phyloP scores from a whole-genome alignment of 2,888 invertebrate genomes.

The Myopa testacea region DNA sequence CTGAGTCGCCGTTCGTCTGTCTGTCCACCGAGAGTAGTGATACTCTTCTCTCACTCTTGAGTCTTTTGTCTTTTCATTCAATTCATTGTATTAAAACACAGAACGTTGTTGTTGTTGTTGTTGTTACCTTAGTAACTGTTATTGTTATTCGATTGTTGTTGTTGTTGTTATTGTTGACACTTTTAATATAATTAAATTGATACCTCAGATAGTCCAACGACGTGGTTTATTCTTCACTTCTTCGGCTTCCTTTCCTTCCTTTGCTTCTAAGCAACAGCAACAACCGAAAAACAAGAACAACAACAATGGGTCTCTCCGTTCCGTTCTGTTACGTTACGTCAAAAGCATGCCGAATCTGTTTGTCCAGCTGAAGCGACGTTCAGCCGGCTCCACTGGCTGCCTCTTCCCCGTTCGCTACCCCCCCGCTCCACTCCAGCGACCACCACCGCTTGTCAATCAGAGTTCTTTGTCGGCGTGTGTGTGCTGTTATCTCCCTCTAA shows the following conservation, averaged over 20 bases:
- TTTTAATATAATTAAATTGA: too few relatives aligned
- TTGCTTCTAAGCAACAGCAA: too few relatives aligned
- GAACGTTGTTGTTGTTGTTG: neutral
- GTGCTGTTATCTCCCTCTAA: neutral
- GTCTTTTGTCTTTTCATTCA: neutral
- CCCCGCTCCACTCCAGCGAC: neutral
- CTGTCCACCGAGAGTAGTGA: neutral
- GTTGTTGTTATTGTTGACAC: neutral
- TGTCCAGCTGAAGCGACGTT: neutral
- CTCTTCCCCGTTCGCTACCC: neutral
- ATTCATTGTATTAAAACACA: too few relatives aligned
- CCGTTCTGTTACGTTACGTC: neutral
- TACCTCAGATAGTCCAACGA: too few relatives aligned
- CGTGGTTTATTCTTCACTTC: neutral
- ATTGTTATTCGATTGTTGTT: neutral
- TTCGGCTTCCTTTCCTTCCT: neutral
- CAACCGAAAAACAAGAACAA: too few relatives aligned
- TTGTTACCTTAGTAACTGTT: neutral
- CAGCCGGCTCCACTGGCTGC: neutral
- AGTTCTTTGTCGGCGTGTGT: neutral
- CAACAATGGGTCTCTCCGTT: neutral
- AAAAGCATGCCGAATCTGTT: neutral
- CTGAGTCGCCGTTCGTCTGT: neutral
- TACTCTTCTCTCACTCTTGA: neutral
- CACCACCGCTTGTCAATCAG: neutral